Evolutionary conservation across 2,113 vertebrate genomes (phyloP).

Genomic region (Malurus melanocephalus): DNA sequence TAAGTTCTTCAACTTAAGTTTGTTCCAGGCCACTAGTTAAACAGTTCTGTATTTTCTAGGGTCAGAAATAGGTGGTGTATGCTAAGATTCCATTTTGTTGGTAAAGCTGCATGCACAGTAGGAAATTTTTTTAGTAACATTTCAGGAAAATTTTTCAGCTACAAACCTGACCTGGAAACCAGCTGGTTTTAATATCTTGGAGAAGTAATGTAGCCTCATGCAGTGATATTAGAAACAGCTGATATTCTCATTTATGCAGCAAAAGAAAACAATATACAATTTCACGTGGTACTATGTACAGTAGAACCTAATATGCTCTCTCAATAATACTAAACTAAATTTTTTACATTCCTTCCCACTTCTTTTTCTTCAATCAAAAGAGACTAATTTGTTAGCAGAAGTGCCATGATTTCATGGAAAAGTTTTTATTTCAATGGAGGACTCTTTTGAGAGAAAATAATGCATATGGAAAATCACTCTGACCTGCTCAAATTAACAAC

Average conservation of each 20-base stretch:
- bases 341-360: neutral
- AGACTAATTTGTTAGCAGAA: neutral
- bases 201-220: neutral
- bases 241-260: constrained; percentile 11
- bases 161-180: neutral
- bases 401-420: neutral
- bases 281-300: neutral
- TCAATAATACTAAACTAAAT: neutral
- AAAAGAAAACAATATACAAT: neutral
- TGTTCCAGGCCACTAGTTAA: neutral
- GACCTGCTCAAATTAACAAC: neutral
- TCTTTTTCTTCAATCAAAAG: neutral
- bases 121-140: neutral
- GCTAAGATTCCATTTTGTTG: neutral
- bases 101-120: neutral
- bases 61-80: neutral
- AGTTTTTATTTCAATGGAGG: neutral
- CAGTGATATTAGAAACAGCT: neutral
- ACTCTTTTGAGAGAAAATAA: neutral
- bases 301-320: neutral
- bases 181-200: constrained; percentile 28
- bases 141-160: neutral
- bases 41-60: neutral
- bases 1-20: neutral
- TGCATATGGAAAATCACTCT: neutral